Evolutionary conservation across 2,888 invertebrate species (phyloP), one percentile per base, ranked within the genome.

Genomic region (Orthosia gracilis): DNA sequence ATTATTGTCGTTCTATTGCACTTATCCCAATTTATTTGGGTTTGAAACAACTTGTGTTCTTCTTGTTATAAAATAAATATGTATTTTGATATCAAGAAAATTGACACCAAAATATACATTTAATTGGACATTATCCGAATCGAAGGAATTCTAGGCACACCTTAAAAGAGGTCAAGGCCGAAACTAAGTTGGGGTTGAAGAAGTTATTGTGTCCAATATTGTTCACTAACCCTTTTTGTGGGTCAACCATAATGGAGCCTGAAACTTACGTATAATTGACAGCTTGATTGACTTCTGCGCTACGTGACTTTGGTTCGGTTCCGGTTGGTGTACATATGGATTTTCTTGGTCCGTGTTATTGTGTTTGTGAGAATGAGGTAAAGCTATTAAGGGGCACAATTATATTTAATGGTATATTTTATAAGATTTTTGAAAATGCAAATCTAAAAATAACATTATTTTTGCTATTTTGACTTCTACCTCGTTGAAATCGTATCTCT

Each of bases 241-340:
- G 81, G 75, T 80, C 81, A 49, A 54, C 18, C 59, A 63, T 76
- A 76, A 80, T 59, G 26, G 17, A 47, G 23, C 55, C n/a, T 17
- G 47, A 26, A 74, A 57, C 55, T 55, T 55, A 45, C n/a, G 52
- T 21, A 18, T 74, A 80, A 76, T 76, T 76, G 81, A 76, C 63
- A 74, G 63, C 21, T 80, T 74, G 58, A 74, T 80, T n/a, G 81
- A 74, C 62, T 50, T 26, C 23, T 40, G 3, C 18, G 47, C 23
- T 40, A 63, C 81, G 47, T 74, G 75, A 31, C 18, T 12, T 73
- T 63, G n/a, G 18, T 54, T 75, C 26, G 47, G 75, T 59, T 65
- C 4, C 9, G 18, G 49, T 55, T 50, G n/a, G 23, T 49, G 58
- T 13, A 17, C 7, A 17, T 4, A 31, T 49, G 40, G 4, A 15